phyloP scores from a whole-genome alignment of 2,888 invertebrate species.

The Rhamphomyia laevipes region DNA sequence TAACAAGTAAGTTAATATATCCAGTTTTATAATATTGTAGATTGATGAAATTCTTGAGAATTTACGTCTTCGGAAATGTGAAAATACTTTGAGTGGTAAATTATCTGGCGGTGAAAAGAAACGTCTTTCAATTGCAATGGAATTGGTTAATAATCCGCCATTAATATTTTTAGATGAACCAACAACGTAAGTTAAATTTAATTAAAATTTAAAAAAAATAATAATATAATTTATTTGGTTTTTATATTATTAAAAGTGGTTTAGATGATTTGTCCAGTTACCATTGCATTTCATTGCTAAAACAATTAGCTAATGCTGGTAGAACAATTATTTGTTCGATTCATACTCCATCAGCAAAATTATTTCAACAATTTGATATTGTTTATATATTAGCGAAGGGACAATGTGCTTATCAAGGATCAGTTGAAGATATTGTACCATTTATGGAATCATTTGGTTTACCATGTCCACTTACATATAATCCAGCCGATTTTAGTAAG shows the following conservation, averaged over 20 bases:
- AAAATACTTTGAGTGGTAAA: conserved; percentile 57
- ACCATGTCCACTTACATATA: conserved; percentile 83
- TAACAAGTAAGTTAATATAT: no score
- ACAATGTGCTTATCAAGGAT: conserved; percentile 81
- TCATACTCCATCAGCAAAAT: conserved; percentile 89
- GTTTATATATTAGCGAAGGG: conserved; percentile 82
- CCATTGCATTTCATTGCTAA: conserved; percentile 75
- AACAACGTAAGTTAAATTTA: conserved; percentile 60
- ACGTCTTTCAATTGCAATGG: conserved; percentile 83
- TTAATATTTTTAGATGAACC: conserved; percentile 93
- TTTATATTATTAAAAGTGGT: conserved; percentile 53
- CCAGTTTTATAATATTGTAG: conserved; percentile 40
- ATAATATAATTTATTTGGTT: no score
- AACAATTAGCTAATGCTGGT: conserved; percentile 71
- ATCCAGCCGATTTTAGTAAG: conserved; percentile 93
- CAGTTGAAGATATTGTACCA: conserved; percentile 64
- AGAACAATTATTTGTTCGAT: conserved; percentile 88
- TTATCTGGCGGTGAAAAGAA: conserved; percentile 90
- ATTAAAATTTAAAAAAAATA: no score
- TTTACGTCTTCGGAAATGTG: conserved; percentile 59
- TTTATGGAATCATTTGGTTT: conserved; percentile 66
- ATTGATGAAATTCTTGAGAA: conserved; percentile 76
- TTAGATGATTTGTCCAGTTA: conserved; percentile 83
- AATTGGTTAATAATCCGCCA: conserved; percentile 85
- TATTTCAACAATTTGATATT: conserved; percentile 85